phyloP scores from a whole-genome alignment of 2,888 invertebrate genomes.

The Pteria penguin region DNA sequence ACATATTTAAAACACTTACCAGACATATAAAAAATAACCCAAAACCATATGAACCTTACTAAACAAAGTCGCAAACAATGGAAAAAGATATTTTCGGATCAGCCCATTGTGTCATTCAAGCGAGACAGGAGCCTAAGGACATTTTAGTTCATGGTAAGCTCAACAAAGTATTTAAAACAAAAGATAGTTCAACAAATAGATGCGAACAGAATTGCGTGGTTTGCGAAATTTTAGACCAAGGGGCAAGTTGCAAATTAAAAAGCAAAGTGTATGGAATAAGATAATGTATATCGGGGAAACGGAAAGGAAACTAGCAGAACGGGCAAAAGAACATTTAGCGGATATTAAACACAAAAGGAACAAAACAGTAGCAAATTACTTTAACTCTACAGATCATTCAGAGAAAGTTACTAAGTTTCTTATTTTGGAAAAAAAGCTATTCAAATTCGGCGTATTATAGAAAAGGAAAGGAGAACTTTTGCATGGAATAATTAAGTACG shows the following conservation, averaged over 20 bases:
- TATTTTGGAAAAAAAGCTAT: not conserved
- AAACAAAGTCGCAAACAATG: too few relatives aligned
- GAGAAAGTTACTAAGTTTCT: not conserved
- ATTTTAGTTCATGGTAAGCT: not conserved
- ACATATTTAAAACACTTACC: not conserved
- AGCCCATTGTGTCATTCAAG: not conserved
- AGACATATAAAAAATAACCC: not conserved
- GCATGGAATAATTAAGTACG: not conserved
- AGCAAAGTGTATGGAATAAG: not conserved
- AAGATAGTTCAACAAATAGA: not conserved
- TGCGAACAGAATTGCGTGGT: not conserved
- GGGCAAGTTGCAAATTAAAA: not conserved
- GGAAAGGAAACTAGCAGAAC: not conserved
- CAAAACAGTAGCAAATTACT: not conserved
- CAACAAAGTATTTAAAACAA: not conserved
- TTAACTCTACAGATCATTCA: not conserved
- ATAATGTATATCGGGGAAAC: not conserved
- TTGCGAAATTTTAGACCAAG: not conserved
- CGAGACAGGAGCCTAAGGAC: not conserved
- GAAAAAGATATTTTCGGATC: not conserved
- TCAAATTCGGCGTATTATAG: not conserved
- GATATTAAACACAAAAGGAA: too few relatives aligned
- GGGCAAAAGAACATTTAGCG: not conserved
- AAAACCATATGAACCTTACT: not conserved
- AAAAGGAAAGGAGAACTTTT: not conserved